These are phyloP conservation scores for Macquaria ambigua DNA, from an alignment of 2,113 vertebrate genomes.

Conservation along the genomic window DNA sequence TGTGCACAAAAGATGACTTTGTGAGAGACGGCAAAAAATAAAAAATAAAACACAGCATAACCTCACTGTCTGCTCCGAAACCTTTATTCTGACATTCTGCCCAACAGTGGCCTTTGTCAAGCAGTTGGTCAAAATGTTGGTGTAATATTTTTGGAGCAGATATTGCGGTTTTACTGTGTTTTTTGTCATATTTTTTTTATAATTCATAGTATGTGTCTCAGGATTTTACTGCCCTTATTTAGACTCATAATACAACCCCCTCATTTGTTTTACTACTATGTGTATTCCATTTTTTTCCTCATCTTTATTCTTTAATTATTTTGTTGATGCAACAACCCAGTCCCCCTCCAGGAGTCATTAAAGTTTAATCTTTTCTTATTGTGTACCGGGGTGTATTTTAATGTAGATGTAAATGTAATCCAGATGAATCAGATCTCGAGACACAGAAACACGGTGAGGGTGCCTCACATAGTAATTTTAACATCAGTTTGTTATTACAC, in stretches of 20 bases:
- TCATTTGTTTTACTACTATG: slow-evolving; percentile 14
- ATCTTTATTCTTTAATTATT: slow-evolving; percentile 26
- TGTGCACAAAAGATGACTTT: slow-evolving; percentile 3
- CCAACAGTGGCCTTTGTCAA: neutral
- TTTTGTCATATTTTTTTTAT: neutral
- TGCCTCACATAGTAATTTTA: neutral
- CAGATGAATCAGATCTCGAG: slow-evolving; percentile 34
- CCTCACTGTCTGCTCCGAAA: neutral
- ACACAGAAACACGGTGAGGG: slow-evolving; percentile 18
- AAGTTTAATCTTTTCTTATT: slow-evolving; percentile 40
- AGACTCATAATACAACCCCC: neutral
- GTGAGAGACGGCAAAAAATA: slow-evolving; percentile 3
- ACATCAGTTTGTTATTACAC: slow-evolving; percentile 17
- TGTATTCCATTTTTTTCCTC: slow-evolving; percentile 1
- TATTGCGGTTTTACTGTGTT: neutral
- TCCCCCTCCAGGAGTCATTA: slow-evolving; percentile 42
- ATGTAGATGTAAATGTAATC: slow-evolving; percentile 41
- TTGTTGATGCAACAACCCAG: slow-evolving; percentile 9
- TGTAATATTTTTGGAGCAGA: neutral
- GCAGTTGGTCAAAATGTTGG: neutral
- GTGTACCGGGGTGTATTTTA: slow-evolving; percentile 43
- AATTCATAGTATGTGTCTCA: neutral
- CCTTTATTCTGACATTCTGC: slow-evolving; percentile 6
- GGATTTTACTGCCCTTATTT: neutral
- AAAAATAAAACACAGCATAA: slow-evolving; percentile 5